Evolutionary conservation across 1,140 invertebrate species (phyloP), one percentile per base, ranked within the genome.

Genomic region (Pseudomyrmex cubaensis): DNA sequence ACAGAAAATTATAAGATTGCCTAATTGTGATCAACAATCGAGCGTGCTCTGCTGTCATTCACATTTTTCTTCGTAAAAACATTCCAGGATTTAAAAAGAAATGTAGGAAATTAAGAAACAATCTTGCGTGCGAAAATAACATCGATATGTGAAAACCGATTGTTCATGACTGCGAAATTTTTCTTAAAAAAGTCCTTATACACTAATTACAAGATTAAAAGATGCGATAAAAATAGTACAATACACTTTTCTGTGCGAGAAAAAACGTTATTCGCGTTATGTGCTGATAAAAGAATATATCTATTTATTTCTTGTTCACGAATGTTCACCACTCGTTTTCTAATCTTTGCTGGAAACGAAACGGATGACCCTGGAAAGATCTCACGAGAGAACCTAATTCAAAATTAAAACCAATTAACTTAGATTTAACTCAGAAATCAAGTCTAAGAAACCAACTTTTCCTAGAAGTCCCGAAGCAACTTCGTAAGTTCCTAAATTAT

Each of bases 131-230:
- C 22, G 54, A 54, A 70, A 70, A 17, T 54, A 25, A 35, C 35
- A 35, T 35, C 35, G 35, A 35, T 35, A 5, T 35, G 3, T 25
- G 9, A n/a, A 72, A 56, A 15, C 35, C 44, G 35, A 61, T 50
- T 48, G 20, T 48, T 48, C 9, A 17, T 57, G 2, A 25, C 10
- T 48, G 20, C 20, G 20, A 78, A 25, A 48, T 70, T 57, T 59
- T 15, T 0, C 12, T 57, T 78, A 78, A 80, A 57, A 80, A 72
- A 7, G 15, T 15, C 13, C 46, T 17, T 10, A 5, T 10, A 64
- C 44, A 10, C 4, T 80, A 77, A 67, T 66, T 61, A 15, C 7
- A 52, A 35, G n/a, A 78, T 61, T 35, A 66, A 77, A 77, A 83
- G 48, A 77, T 48, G 13, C 20, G 17, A 69, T 52, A 10, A 78